Percentiles rank a stretch among this genome's conserved stretches.
Evolutionary conservation across 2,888 invertebrate genomes (phyloP).

Genomic region (Camponotus fellah): DNA sequence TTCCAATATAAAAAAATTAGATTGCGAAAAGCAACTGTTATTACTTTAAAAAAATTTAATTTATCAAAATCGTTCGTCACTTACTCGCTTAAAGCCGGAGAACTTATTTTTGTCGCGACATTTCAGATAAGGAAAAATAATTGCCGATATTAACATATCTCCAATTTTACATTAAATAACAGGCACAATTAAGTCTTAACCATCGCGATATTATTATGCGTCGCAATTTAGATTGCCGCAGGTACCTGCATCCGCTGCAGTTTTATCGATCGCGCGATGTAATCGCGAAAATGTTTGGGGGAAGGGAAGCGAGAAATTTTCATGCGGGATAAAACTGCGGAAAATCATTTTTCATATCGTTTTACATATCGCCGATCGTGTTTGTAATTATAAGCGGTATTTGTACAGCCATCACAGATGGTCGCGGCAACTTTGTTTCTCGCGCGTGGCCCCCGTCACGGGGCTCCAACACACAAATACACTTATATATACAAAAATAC

Average conservation of each 20-base stretch:
- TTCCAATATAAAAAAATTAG: neutral
- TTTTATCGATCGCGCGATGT: neutral
- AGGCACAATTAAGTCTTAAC: neutral
- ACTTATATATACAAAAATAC: too few species aligned
- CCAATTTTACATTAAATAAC: neutral
- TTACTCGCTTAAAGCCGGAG: neutral
- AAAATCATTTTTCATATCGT: slow-evolving; percentile 38
- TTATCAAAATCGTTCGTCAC: neutral
- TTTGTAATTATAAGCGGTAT: neutral
- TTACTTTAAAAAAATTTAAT: neutral
- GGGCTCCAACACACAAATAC: neutral
- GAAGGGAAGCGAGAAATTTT: neutral
- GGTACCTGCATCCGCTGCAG: neutral
- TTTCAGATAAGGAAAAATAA: neutral
- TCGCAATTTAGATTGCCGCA: neutral
- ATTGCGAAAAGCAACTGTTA: neutral
- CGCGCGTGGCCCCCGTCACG: neutral
- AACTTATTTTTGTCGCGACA: neutral
- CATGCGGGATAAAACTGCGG: neutral
- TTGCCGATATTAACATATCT: neutral
- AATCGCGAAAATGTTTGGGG: neutral
- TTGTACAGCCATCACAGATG: slow-evolving; percentile 63
- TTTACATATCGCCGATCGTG: slow-evolving; percentile 52
- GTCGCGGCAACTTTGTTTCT: slow-evolving; percentile 7
- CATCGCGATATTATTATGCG: neutral